phyloP scores from a whole-genome alignment of 1,140 invertebrate genomes.

The Drosophila orena region DNA sequence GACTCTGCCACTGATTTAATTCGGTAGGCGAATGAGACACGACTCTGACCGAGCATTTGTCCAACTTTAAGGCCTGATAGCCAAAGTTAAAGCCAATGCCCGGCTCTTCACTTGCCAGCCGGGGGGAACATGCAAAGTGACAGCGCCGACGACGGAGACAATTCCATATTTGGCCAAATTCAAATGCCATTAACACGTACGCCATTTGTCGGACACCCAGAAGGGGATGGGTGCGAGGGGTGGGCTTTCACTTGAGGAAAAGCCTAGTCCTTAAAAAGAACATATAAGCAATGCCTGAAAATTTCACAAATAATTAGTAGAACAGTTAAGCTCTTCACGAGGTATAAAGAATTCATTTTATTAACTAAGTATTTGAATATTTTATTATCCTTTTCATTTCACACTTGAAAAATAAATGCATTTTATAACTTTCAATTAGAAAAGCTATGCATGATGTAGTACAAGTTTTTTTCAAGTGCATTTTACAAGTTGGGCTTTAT shows the following conservation, averaged over 20 bases:
- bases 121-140: slow-evolving; percentile 75
- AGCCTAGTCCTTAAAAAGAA: background rate
- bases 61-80: slow-evolving; percentile 40
- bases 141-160: slow-evolving; percentile 56
- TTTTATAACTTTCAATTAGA: no score
- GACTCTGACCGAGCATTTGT: slow-evolving; percentile 61
- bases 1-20: slow-evolving; percentile 62
- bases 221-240: slow-evolving; percentile 4
- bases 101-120: slow-evolving; percentile 54
- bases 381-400: no score
- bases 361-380: no score
- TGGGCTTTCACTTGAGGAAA: slow-evolving; percentile 15
- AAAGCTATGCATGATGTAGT: no score
- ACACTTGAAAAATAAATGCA: no score
- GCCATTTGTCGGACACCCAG: slow-evolving; percentile 67
- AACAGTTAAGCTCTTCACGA: no score
- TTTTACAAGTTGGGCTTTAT: slow-evolving; percentile 49
- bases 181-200: slow-evolving; percentile 84
- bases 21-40: slow-evolving; percentile 60
- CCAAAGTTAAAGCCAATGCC: slow-evolving; percentile 5
- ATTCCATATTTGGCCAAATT: slow-evolving; percentile 83
- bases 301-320: no score
- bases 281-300: background rate
- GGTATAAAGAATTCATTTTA: no score
- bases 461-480: slow-evolving; percentile 2